Conservation (phyloP, 1,140 invertebrate genomes). For the Caerostris extrusa region DNA sequence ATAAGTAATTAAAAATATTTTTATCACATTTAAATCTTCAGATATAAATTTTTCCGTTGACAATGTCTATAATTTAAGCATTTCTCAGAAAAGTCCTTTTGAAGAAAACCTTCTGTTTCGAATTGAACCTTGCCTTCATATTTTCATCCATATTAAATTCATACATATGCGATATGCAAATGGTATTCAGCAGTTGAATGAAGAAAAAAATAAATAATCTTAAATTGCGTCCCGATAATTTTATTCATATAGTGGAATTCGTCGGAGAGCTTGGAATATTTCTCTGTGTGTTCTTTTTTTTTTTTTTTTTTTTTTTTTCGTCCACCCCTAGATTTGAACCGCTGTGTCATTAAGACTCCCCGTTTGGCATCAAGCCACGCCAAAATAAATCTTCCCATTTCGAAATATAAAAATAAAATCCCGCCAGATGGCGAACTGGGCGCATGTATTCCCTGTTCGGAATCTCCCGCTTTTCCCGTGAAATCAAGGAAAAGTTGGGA, state of each 20-base stretch:
- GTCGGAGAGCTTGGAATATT: background rate
- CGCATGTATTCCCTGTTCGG: background rate
- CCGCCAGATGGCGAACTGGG: constrained; percentile 51
- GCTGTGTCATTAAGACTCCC: constrained; percentile 47
- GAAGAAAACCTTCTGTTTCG: background rate
- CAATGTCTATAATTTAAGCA: background rate
- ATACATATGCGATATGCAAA: constrained; percentile 61
- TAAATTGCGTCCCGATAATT: constrained; percentile 54
- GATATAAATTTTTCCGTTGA: too few relatives aligned
- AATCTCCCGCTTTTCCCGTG: background rate
- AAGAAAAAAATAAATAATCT: background rate
- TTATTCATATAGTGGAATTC: constrained; percentile 59
- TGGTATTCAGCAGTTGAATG: constrained; percentile 22
- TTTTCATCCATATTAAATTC: constrained; percentile 35
- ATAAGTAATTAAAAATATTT: too few relatives aligned
- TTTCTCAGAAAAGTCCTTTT: background rate
- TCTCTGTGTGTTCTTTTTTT: background rate
- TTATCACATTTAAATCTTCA: too few relatives aligned
- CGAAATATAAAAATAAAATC: constrained; percentile 51
- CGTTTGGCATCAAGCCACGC: constrained; percentile 64
- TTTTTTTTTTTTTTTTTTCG: constrained; percentile 19
- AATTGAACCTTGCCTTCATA: background rate
- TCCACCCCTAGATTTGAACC: background rate
- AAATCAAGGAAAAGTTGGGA: constrained; percentile 43
- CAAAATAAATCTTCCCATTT: constrained; percentile 48